Evolutionary conservation across 2,888 invertebrate species (phyloP).

Genomic region (Nebria salina): DNA sequence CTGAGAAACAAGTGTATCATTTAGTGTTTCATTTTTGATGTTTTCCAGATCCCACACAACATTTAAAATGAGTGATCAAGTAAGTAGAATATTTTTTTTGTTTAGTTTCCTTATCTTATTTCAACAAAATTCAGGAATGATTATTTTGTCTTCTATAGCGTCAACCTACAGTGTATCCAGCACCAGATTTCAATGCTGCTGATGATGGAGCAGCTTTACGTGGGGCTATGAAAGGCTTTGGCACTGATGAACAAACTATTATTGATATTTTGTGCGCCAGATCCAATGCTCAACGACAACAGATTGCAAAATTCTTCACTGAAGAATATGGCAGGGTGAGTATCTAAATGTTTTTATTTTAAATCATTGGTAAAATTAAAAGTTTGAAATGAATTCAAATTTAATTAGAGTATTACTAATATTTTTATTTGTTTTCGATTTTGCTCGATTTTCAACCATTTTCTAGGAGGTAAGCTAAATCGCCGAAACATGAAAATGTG

Average conservation of each 20-base stretch:
- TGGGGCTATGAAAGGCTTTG: constrained; percentile 79
- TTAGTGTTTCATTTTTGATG: neutral
- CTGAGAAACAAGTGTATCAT: neutral
- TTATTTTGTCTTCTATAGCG: constrained; percentile 47
- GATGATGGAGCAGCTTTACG: constrained; percentile 74
- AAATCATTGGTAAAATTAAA: constrained; percentile 6
- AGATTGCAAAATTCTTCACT: constrained; percentile 71
- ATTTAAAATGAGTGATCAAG: neutral
- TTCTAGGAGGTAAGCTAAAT: constrained; percentile 25
- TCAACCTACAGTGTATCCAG: constrained; percentile 69
- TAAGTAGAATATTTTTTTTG: neutral
- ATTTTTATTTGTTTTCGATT: constrained; percentile 22
- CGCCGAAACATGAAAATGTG: neutral
- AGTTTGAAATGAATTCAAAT: neutral
- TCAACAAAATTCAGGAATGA: neutral
- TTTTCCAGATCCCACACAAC: neutral
- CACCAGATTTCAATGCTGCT: constrained; percentile 69
- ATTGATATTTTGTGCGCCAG: constrained; percentile 77
- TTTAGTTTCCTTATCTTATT: neutral
- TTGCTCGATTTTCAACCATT: constrained; percentile 20
- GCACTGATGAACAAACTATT: constrained; percentile 80
- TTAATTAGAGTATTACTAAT: neutral
- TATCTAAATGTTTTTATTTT: constrained; percentile 16
- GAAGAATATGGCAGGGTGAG: constrained; percentile 69
- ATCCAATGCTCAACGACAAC: constrained; percentile 76